These are phyloP conservation scores for Cerceris ruficornis DNA, from an alignment of 2,888 invertebrate genomes.

Conservation along the genomic window DNA sequence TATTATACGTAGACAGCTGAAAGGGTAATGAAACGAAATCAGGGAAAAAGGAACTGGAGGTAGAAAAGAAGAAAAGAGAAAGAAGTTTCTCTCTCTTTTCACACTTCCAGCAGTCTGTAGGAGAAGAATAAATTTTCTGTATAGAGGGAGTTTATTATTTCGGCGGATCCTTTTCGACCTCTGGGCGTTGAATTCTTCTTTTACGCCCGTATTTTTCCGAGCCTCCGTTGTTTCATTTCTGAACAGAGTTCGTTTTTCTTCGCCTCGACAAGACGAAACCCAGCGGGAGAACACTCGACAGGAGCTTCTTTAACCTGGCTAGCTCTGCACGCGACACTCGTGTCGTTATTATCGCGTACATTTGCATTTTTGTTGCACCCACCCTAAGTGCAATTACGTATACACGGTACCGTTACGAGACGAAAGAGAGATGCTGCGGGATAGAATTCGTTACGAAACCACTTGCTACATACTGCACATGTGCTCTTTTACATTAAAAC, in stretches of 20 bases:
- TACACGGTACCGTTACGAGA: slow-evolving; percentile 16
- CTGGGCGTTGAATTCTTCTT: slow-evolving; percentile 21
- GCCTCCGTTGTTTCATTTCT: slow-evolving; percentile 12
- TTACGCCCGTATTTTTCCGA: slow-evolving; percentile 19
- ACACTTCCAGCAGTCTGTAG: slow-evolving; percentile 4
- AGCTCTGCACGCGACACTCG: slow-evolving; percentile 21
- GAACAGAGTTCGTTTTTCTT: slow-evolving; percentile 11
- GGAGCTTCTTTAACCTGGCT: slow-evolving; percentile 23
- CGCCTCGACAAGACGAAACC: slow-evolving; percentile 11
- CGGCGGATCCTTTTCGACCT: slow-evolving; percentile 45
- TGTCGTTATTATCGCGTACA: slow-evolving; percentile 52
- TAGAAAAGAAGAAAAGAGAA: slow-evolving; percentile 2
- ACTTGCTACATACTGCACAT: slow-evolving; percentile 3
- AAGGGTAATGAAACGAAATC: slow-evolving; percentile 17
- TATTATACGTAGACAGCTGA: slow-evolving; percentile 13
- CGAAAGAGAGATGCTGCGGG: slow-evolving; percentile 11
- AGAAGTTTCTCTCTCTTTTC: slow-evolving; percentile 3
- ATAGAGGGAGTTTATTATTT: slow-evolving; percentile 60
- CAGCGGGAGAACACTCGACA: slow-evolving; percentile 1
- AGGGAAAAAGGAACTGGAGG: slow-evolving; percentile 2
- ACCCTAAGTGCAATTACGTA: slow-evolving; percentile 49
- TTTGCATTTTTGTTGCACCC: slow-evolving; percentile 58
- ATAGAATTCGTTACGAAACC: slow-evolving; percentile 28
- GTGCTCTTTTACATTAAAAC: slow-evolving; percentile 7
- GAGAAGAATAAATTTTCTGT: slow-evolving; percentile 45